Percentiles rank a stretch among this genome's conserved stretches.
These are phyloP conservation scores for Numenius phaeopus DNA, from an alignment of 2,797 vertebrate species.

Conservation along the genomic window DNA sequence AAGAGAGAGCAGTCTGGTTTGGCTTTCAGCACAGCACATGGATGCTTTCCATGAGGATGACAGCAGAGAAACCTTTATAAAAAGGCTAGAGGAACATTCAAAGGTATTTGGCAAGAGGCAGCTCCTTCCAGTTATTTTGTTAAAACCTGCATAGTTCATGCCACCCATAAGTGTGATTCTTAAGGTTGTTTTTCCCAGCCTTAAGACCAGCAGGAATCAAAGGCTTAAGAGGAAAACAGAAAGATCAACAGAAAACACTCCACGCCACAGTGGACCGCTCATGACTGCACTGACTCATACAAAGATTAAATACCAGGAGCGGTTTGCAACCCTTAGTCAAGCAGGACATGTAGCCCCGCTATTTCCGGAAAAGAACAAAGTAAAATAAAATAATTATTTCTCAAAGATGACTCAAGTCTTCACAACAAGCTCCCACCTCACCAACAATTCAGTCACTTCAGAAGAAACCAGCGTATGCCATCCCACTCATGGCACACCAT, in stretches of 20 bases:
- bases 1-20: not conserved
- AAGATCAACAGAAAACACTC: not conserved
- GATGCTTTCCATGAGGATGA: not conserved
- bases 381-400: not conserved
- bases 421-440: not conserved
- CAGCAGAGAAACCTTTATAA: not conserved
- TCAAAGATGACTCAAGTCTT: not conserved
- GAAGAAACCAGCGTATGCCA: not conserved
- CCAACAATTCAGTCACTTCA: accelerated
- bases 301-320: not conserved
- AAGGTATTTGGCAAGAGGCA: not conserved
- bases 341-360: not conserved
- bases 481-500: accelerated
- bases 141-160: not conserved
- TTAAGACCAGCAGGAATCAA: not conserved
- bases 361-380: not conserved
- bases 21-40: not conserved
- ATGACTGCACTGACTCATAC: not conserved
- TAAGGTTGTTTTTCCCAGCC: not conserved
- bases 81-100: not conserved
- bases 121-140: not conserved
- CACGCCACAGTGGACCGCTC: not conserved
- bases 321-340: not conserved
- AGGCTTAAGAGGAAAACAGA: not conserved
- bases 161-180: not conserved